These are phyloP conservation scores for Epizoanthus ramosus DNA, from an alignment of 92 coral and sea anemone species.

Conservation along the genomic window DNA sequence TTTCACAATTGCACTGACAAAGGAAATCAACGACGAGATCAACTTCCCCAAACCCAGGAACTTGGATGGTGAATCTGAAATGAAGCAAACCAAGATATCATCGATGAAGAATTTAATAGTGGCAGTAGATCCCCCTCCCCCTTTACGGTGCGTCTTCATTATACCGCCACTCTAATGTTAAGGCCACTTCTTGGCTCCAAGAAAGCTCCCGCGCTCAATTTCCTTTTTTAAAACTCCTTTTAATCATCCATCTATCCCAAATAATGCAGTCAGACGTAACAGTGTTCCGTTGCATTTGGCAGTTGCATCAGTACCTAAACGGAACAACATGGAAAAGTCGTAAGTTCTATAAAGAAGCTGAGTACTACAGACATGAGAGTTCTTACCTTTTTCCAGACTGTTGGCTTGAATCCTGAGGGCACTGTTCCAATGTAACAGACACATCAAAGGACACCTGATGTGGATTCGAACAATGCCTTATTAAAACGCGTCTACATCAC, in stretches of 20 bases:
- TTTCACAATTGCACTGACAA: constrained; percentile 81
- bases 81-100: background rate
- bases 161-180: no score
- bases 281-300: no score
- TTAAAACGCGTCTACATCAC: background rate
- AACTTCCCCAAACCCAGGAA: constrained; percentile 87
- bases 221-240: no score
- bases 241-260: no score
- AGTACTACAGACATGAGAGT: background rate
- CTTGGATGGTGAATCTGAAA: constrained; percentile 73
- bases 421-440: constrained; percentile 77
- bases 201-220: no score
- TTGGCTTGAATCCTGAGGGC: constrained; percentile 60
- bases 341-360: no score
- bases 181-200: no score
- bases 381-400: constrained; percentile 30
- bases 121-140: background rate
- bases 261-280: no score
- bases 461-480: background rate
- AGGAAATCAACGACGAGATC: constrained; percentile 69
- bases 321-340: no score
- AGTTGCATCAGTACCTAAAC: no score
- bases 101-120: background rate
- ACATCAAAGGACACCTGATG: constrained; percentile 78
- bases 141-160: no score